These are phyloP conservation scores for Oscheius onirici DNA, from an alignment of 2,888 invertebrate genomes.

Conservation along the genomic window DNA sequence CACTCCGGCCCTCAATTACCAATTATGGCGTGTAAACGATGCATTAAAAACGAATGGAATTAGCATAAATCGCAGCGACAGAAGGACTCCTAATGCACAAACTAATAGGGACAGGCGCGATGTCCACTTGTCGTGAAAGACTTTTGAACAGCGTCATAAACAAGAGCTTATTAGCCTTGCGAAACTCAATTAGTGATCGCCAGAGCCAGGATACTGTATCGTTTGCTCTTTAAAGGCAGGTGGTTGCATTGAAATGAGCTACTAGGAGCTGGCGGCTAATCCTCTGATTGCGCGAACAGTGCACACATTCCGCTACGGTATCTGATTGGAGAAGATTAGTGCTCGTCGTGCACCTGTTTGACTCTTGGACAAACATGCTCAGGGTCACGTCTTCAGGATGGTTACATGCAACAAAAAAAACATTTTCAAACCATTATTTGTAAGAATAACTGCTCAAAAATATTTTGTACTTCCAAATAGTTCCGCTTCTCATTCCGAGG, in stretches of 20 bases:
- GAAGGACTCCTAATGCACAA: conserved; percentile 32
- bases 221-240: conserved; percentile 5
- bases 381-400: conserved; percentile 7
- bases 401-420: conserved; percentile 1
- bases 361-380: conserved; percentile 22
- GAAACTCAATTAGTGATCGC: neutral
- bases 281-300: conserved; percentile 28
- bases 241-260: conserved; percentile 17
- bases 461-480: too few relatives aligned
- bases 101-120: conserved; percentile 31
- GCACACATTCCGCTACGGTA: conserved; percentile 30
- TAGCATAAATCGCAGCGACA: conserved; percentile 33
- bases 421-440: neutral
- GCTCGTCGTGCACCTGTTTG: conserved; percentile 30
- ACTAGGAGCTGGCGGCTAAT: conserved; percentile 20
- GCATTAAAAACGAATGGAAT: conserved; percentile 34
- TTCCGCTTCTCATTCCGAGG: too few relatives aligned
- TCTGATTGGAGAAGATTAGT: conserved; percentile 30
- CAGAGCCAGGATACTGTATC: neutral
- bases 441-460: too few relatives aligned
- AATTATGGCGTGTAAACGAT: conserved; percentile 33
- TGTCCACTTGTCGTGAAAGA: conserved; percentile 13
- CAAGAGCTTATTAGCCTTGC: neutral
- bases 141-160: conserved; percentile 8
- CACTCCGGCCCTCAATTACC: conserved; percentile 32